Evolutionary conservation across 2,888 invertebrate genomes (phyloP).

Genomic region (Schizotus pectinicornis): DNA sequence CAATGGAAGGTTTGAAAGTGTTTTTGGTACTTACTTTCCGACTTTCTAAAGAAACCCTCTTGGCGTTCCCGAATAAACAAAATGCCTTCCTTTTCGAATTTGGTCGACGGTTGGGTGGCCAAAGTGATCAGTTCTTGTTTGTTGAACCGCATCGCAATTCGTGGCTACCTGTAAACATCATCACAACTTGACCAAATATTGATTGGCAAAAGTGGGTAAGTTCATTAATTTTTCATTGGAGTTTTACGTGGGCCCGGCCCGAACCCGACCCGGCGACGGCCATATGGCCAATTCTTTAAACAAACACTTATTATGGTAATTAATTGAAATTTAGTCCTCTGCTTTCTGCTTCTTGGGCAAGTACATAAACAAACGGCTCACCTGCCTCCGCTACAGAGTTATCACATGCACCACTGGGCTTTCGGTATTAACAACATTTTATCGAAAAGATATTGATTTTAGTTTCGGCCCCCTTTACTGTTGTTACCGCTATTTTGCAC

Average conservation of each 20-base stretch:
- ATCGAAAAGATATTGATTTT: background rate
- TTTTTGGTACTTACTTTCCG: conserved; percentile 79
- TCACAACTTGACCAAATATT: background rate
- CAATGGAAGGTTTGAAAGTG: background rate
- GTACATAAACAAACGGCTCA: background rate
- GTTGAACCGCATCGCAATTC: conserved; percentile 84
- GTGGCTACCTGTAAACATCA: background rate
- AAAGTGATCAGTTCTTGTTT: conserved; percentile 85
- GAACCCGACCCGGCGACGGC: background rate
- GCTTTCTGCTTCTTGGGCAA: background rate
- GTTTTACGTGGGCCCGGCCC: background rate
- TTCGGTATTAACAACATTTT: background rate
- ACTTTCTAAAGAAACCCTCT: conserved; percentile 89
- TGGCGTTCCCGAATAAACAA: conserved; percentile 86
- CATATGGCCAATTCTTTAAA: background rate
- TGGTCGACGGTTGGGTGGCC: conserved; percentile 85
- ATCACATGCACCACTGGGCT: background rate
- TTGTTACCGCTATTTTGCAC: background rate
- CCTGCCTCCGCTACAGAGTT: background rate
- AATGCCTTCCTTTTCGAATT: conserved; percentile 91
- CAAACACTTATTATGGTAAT: background rate
- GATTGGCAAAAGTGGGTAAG: background rate
- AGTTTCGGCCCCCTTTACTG: background rate
- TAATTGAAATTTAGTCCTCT: background rate
- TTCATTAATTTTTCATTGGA: conserved; percentile 3